A percentile compares a stretch with the other conserved stretches of the same genome.
These are phyloP conservation scores for Oxyura jamaicensis DNA, from an alignment of 2,113 vertebrate genomes.

Conservation along the genomic window DNA sequence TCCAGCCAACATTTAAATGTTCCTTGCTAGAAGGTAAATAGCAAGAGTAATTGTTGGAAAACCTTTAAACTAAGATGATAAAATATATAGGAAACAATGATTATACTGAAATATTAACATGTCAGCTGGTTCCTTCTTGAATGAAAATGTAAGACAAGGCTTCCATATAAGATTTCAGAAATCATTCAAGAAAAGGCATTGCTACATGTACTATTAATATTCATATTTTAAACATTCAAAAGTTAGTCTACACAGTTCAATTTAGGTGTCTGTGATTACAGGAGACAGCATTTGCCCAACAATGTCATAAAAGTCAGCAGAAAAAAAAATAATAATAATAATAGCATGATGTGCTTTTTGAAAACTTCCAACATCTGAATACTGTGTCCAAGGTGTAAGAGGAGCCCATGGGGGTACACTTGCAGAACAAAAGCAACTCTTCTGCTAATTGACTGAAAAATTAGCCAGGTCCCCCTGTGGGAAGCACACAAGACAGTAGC, in stretches of 20 bases:
- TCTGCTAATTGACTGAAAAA: constrained; percentile 99
- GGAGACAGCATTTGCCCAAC: constrained; percentile 84
- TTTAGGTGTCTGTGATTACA: constrained; percentile 77
- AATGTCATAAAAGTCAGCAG: constrained; percentile 89
- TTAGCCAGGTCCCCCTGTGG: constrained; percentile 90
- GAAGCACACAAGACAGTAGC: constrained; percentile 84
- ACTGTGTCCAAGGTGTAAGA: constrained; percentile 78
- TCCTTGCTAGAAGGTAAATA: background rate
- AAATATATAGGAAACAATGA: background rate
- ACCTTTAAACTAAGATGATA: background rate
- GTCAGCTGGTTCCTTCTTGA: background rate
- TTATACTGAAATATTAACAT: background rate
- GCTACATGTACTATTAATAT: background rate
- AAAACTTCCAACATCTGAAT: constrained; percentile 82
- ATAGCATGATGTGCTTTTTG: constrained; percentile 80
- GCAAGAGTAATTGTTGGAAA: background rate
- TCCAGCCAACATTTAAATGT: background rate
- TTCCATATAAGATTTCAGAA: background rate
- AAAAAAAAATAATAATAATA: constrained; percentile 50
- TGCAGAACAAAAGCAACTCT: constrained; percentile 94
- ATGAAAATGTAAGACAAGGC: background rate
- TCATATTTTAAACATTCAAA: background rate
- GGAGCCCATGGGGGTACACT: constrained; percentile 83
- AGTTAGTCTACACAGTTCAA: constrained; percentile 33
- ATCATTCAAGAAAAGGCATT: background rate